Percentiles rank a stretch among this genome's conserved stretches.
These are phyloP conservation scores for Melitaea cinxia DNA, from an alignment of 1,140 invertebrate species.

Conservation along the genomic window DNA sequence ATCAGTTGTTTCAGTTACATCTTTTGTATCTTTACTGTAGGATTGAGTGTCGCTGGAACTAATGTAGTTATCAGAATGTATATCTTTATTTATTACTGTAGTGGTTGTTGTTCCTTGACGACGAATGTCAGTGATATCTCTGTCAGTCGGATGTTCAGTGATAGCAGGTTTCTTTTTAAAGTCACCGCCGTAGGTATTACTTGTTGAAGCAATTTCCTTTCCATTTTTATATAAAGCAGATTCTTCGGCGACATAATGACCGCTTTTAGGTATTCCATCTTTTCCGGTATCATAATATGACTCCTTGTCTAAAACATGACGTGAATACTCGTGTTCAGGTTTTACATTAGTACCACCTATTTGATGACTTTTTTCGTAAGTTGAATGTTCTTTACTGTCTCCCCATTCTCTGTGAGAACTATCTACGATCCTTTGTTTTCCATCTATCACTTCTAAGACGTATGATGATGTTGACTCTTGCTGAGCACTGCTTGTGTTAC, in stretches of 20 bases:
- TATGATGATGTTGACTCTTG: slow-evolving; percentile 82
- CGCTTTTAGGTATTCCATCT: slow-evolving; percentile 76
- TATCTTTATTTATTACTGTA: slow-evolving; percentile 50
- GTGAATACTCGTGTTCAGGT: slow-evolving; percentile 80
- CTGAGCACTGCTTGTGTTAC: slow-evolving; percentile 74
- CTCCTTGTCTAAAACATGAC: slow-evolving; percentile 79
- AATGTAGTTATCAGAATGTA: slow-evolving; percentile 45
- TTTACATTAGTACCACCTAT: slow-evolving; percentile 78
- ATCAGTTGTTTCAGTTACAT: slow-evolving; percentile 59
- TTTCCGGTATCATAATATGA: slow-evolving; percentile 82
- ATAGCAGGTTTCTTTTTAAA: slow-evolving; percentile 71
- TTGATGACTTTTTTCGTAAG: slow-evolving; percentile 77
- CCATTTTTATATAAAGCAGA: slow-evolving; percentile 74
- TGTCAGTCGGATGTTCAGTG: slow-evolving; percentile 56
- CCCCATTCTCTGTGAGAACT: slow-evolving; percentile 82
- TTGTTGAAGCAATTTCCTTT: slow-evolving; percentile 70
- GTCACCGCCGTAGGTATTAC: slow-evolving; percentile 66
- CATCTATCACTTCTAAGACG: slow-evolving; percentile 83
- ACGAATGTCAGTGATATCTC: slow-evolving; percentile 48
- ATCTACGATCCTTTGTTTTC: slow-evolving; percentile 82
- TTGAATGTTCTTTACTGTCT: slow-evolving; percentile 76
- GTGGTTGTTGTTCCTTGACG: slow-evolving; percentile 51
- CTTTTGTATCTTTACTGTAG: slow-evolving; percentile 49
- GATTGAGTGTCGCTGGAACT: slow-evolving; percentile 51
- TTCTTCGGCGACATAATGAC: slow-evolving; percentile 62